These are phyloP conservation scores for Lepidurus packardi DNA, from an alignment of 1,140 invertebrate species.

Conservation along the genomic window DNA sequence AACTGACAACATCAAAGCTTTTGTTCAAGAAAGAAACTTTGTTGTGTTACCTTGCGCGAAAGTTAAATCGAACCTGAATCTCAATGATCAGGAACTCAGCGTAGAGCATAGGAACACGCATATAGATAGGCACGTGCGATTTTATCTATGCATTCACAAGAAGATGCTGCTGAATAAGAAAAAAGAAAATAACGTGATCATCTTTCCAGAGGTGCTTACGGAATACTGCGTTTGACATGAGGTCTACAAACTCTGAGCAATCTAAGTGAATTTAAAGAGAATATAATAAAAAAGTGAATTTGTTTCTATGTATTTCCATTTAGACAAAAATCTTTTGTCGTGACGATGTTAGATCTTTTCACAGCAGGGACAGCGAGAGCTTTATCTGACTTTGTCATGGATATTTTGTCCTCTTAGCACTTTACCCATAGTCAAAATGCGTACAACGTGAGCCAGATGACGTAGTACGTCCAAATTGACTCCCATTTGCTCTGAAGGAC, in stretches of 20 bases:
- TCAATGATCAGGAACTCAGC: background rate
- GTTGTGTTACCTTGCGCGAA: no score
- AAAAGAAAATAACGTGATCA: background rate
- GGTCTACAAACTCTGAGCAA: background rate
- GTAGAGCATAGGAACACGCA: background rate
- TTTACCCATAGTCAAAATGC: background rate
- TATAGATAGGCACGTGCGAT: background rate
- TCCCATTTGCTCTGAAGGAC: background rate
- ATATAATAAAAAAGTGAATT: background rate
- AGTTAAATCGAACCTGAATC: background rate
- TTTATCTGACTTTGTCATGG: background rate
- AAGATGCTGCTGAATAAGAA: background rate
- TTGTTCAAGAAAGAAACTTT: no score
- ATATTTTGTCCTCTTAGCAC: background rate
- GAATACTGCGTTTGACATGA: background rate
- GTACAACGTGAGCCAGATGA: background rate
- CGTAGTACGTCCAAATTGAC: background rate
- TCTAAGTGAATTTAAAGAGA: background rate
- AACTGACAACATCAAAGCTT: no score
- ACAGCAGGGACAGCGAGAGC: background rate
- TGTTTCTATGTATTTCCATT: background rate
- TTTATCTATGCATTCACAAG: background rate
- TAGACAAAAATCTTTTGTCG: background rate
- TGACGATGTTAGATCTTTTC: background rate
- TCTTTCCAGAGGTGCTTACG: background rate